Conservation (phyloP, 2,113 vertebrate genomes). For the Stegastes partitus region DNA sequence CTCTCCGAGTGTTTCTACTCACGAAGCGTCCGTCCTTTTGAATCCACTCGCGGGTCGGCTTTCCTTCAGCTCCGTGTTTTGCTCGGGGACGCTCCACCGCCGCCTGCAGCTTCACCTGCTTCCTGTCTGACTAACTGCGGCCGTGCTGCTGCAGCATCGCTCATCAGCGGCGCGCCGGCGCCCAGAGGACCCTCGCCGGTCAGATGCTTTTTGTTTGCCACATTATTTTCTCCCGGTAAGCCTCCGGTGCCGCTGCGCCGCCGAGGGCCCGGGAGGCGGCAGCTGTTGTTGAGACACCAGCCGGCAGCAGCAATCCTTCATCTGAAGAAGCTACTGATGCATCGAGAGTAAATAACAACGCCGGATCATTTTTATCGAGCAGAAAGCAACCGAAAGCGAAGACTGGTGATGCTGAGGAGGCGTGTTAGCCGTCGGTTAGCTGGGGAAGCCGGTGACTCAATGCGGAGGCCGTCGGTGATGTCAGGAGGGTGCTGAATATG, state of each 20-base stretch:
- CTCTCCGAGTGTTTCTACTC: neutral
- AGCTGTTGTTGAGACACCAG: constrained; percentile 31
- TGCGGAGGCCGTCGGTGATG: too few relatives aligned
- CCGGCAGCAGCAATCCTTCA: constrained; percentile 38
- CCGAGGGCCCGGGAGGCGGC: constrained; percentile 23
- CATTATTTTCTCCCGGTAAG: constrained; percentile 35
- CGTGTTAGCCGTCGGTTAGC: neutral
- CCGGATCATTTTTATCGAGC: neutral
- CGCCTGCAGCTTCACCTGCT: neutral
- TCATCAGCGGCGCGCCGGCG: constrained; percentile 4
- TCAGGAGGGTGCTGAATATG: too few relatives aligned
- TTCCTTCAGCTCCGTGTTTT: neutral
- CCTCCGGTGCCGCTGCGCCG: constrained; percentile 10
- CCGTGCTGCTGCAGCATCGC: constrained; percentile 25
- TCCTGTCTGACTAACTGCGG: constrained; percentile 7
- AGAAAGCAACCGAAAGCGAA: neutral
- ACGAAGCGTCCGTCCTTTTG: neutral
- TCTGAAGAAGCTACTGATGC: constrained; percentile 8
- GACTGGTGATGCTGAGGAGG: too few relatives aligned
- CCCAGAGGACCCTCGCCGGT: constrained; percentile 26
- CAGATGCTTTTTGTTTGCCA: constrained; percentile 43
- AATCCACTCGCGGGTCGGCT: neutral
- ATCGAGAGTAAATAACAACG: constrained; percentile 5
- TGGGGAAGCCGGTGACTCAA: too few relatives aligned
- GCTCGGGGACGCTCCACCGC: neutral